A percentile compares a stretch with the other conserved stretches of the same genome.
Conservation (phyloP, 2,888 invertebrate genomes). For the Notodonta dromedarius region DNA sequence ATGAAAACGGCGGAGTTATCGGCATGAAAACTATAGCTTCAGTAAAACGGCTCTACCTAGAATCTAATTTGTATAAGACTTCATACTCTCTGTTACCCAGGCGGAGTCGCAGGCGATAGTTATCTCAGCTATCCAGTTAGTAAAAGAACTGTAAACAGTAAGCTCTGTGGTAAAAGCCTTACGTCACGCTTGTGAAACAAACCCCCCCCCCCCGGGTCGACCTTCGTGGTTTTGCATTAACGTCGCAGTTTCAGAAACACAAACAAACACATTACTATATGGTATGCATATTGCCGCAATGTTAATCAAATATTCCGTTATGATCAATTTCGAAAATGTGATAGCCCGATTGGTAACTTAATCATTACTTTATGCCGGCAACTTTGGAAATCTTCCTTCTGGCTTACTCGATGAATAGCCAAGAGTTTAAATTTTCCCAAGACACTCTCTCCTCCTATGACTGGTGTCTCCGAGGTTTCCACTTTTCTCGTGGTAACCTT, state of each 20-base stretch:
- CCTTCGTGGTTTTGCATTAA: conserved; percentile 5
- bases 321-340: conserved; percentile 2
- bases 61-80: too few species aligned
- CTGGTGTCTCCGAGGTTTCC: too few species aligned
- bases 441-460: too few species aligned
- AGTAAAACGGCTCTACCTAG: too few species aligned
- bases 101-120: neutral
- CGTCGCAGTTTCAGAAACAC: conserved; percentile 12
- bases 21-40: too few species aligned
- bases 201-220: neutral
- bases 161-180: neutral
- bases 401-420: neutral
- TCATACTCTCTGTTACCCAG: too few species aligned
- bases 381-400: neutral
- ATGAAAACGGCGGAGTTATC: too few species aligned
- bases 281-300: neutral
- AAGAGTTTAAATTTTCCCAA: neutral
- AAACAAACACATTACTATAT: conserved; percentile 20
- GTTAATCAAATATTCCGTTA: conserved; percentile 1
- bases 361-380: neutral
- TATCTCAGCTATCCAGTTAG: too few species aligned
- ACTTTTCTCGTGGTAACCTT: too few species aligned
- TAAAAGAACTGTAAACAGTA: neutral
- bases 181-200: conserved; percentile 1
- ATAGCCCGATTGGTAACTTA: neutral